A percentile compares a stretch with the other conserved stretches of the same genome.
These are phyloP conservation scores for Zaprionus ornatus DNA, from an alignment of 1,140 invertebrate genomes.

Conservation along the genomic window DNA sequence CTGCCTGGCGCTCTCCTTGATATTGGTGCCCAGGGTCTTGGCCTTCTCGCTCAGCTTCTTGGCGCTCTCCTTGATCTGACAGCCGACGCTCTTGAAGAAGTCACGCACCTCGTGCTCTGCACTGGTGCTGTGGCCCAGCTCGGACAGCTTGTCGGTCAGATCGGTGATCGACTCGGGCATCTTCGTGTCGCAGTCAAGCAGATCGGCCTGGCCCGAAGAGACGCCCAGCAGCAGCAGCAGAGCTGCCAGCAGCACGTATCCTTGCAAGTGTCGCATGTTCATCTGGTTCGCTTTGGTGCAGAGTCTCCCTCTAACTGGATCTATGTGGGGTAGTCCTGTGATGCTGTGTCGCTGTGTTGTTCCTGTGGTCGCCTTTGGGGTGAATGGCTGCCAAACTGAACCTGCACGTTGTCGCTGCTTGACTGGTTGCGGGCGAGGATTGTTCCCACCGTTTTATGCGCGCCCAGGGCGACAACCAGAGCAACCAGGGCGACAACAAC, in stretches of 20 bases:
- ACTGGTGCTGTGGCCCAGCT: conserved; percentile 51
- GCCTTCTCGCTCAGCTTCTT: conserved; percentile 64
- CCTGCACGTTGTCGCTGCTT: conserved; percentile 36
- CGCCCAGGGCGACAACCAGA: conserved; percentile 4
- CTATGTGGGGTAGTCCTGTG: background rate
- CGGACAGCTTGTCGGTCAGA: conserved; percentile 55
- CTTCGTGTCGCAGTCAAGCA: conserved; percentile 73
- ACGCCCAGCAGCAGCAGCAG: conserved; percentile 33
- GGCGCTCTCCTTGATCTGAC: conserved; percentile 73
- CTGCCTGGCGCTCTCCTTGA: conserved; percentile 75
- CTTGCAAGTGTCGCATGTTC: conserved; percentile 40
- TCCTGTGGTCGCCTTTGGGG: conserved; percentile 8
- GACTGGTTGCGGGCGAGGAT: conserved; percentile 38
- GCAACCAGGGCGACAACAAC: background rate
- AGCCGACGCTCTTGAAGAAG: conserved; percentile 76
- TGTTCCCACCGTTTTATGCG: conserved; percentile 31
- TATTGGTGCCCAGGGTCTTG: conserved; percentile 61
- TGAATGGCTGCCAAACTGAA: conserved; percentile 50
- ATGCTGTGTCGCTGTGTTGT: background rate
- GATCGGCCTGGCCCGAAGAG: conserved; percentile 41
- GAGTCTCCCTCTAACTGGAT: too few species aligned
- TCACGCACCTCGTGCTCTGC: conserved; percentile 72
- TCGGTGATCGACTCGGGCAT: conserved; percentile 45
- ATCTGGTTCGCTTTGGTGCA: background rate
- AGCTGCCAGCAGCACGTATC: conserved; percentile 28